Evolutionary conservation across 2,113 vertebrate genomes (phyloP), one percentile per base, ranked within the genome.

Genomic region (Taurulus bubalis): DNA sequence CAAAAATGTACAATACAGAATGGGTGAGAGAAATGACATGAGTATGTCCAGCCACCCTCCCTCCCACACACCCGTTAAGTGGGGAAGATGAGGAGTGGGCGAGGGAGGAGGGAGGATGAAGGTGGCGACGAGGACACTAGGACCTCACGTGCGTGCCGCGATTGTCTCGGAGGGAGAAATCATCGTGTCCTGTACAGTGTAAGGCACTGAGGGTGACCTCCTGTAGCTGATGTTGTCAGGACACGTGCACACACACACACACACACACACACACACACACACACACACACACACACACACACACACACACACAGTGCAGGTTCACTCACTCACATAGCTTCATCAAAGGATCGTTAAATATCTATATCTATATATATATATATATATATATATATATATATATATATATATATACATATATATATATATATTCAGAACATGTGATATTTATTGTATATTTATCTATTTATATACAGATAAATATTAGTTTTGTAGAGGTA

Each of bases 121-220:
- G 76, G 80, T 34, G 55, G 45, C 14, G 53, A 80, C 51, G 55
- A 80, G 38, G 75, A 82, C 45, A 22, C 51, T 72, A 32, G 69
- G 32, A 55, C 40, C 3, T 47, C 34, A 65, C 10, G 20, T 75
- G 70, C 68, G 81, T 40, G 77, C 72, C 58, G 75, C 30, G 79
- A 80, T 70, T 20, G 47, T 78, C 75, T 87, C 71, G 67, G 68
- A 38, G 71, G 79, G 78, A 84, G 71, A 80, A 70, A 71, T 73
- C 64, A 71, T 71, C 3, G 79, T 79, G 83, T 87, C 83, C 85
- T 75, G 85, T 87, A 87, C 89, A 88, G 89, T 84, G 84, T 92
- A 93, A 94, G 94, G 94, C 94, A 94, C 94, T 92, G 89, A 89
- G 86, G 92, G 81, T 91, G 55, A 90, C 91, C 90, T 89, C 87